Conservation (phyloP, 2,797 vertebrate genomes). For the Melanotaenia boesemani region DNA sequence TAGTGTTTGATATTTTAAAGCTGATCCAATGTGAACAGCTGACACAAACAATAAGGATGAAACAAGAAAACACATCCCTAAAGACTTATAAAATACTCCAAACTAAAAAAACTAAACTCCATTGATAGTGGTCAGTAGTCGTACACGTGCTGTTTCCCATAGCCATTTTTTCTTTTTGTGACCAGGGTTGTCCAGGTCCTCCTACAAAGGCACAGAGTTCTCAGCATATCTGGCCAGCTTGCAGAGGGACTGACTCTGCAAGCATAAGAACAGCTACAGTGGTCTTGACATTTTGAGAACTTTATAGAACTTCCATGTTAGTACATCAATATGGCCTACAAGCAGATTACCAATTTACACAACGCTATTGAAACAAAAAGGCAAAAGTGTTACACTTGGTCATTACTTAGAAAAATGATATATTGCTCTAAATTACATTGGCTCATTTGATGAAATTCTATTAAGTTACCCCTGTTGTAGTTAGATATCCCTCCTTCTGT, state of each 20-base stretch:
- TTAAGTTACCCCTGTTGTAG: not conserved
- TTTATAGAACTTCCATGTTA: no score
- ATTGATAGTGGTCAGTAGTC: slow-evolving; percentile 19
- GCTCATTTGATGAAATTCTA: not conserved
- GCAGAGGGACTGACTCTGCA: no score
- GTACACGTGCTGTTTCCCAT: slow-evolving; percentile 52
- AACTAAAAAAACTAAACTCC: no score
- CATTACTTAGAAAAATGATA: not conserved
- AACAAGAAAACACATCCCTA: slow-evolving; percentile 2
- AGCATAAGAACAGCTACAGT: no score
- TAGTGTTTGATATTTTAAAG: slow-evolving; percentile 4
- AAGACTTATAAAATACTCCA: no score
- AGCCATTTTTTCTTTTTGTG: slow-evolving; percentile 12
- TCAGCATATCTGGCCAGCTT: slow-evolving; percentile 8
- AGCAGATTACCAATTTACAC: not conserved
- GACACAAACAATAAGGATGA: not conserved
- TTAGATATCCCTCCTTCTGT: no score
- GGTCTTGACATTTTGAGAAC: no score
- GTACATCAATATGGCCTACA: not conserved
- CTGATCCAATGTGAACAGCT: not conserved
- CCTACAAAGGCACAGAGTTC: slow-evolving; percentile 20
- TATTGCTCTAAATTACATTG: not conserved
- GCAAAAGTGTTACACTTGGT: not conserved
- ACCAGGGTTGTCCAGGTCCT: slow-evolving; percentile 8
- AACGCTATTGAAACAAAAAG: not conserved